These are phyloP conservation scores for Lycocerus yunnanus DNA, from an alignment of 2,888 invertebrate genomes.

Conservation along the genomic window DNA sequence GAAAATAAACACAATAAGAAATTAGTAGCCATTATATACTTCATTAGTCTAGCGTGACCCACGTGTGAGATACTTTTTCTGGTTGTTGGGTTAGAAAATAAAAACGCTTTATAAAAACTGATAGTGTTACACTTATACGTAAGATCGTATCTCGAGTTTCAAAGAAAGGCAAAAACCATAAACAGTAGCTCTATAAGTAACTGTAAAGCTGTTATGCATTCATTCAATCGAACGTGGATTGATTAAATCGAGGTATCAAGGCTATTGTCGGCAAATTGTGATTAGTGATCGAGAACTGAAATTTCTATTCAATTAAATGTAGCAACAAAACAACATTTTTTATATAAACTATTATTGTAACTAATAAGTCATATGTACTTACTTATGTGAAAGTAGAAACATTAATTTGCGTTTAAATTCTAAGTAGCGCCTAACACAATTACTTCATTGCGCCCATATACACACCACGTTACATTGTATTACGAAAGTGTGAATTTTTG, in stretches of 20 bases:
- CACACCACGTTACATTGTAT: not conserved
- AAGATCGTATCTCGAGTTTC: not conserved
- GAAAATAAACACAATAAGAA: not conserved
- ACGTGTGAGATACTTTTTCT: not conserved
- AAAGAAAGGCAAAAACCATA: slow-evolving; percentile 4
- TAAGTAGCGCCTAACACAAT: slow-evolving; percentile 7
- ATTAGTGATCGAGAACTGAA: not conserved
- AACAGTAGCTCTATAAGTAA: not conserved
- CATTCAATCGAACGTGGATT: not conserved
- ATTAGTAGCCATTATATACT: not conserved
- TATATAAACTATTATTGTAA: slow-evolving; percentile 6
- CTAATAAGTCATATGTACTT: slow-evolving; percentile 4
- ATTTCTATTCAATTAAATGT: not conserved
- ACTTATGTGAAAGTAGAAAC: slow-evolving; percentile 13
- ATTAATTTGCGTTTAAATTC: not conserved
- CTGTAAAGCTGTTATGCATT: not conserved
- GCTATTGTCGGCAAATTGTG: not conserved
- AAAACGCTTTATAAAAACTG: not conserved
- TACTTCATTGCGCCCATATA: slow-evolving; percentile 4
- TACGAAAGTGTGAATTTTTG: slow-evolving; percentile 10
- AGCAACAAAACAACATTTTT: slow-evolving; percentile 5
- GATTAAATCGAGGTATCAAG: not conserved
- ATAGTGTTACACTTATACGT: not conserved
- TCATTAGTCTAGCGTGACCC: not conserved
- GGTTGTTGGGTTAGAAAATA: not conserved